Evolutionary conservation across 2,888 invertebrate genomes (phyloP), one percentile per base, ranked within the genome.

Genomic region (Athripsodes cinereus): DNA sequence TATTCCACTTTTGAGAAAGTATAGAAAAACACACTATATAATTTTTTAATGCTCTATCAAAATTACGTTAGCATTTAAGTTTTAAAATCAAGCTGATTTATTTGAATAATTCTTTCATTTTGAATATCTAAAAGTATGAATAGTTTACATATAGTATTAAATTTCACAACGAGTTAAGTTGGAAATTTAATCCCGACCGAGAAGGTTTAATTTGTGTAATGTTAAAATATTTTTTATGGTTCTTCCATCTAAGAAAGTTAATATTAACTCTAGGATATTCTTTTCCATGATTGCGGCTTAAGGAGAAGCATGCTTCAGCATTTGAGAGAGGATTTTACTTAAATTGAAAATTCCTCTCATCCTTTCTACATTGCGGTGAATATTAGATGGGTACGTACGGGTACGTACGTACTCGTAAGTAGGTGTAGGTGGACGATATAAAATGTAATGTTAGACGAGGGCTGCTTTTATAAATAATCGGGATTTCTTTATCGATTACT

Each of bases 231-330:
- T 40, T 40, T 40, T 40, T 40, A 40, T 13, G 5, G 40, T 40
- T 40, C 40, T 13, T n/a, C 40, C 40, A 40, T 40, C 40, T 26
- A 3, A 40, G 40, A 40, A 40, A 40, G 40, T 40, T 40, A 40
- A 40, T 40, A 40, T 40, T 40, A 40, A 40, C 40, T 40, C 40
- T n/a, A 13, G 40, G 40, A 40, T 40, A 40, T 40, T 40, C 40
- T 40, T 40, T 40, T 16, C 40, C 40, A 40, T 40, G 40, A 40
- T 40, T 40, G 40, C 40, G 40, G 40, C 40, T 40, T 40, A 40
- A 40, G 8, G 40, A 40, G 40, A 40, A 40, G 40, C 40, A 40
- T 40, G 40, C 40, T 40, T 40, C 40, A 40, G 40, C 40, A 40
- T 40, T 40, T 40, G 40, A 40, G 40, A 40, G 40, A 13, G 13